phyloP scores from a whole-genome alignment of 2,113 vertebrate genomes.

The Baryphthengus martii region DNA sequence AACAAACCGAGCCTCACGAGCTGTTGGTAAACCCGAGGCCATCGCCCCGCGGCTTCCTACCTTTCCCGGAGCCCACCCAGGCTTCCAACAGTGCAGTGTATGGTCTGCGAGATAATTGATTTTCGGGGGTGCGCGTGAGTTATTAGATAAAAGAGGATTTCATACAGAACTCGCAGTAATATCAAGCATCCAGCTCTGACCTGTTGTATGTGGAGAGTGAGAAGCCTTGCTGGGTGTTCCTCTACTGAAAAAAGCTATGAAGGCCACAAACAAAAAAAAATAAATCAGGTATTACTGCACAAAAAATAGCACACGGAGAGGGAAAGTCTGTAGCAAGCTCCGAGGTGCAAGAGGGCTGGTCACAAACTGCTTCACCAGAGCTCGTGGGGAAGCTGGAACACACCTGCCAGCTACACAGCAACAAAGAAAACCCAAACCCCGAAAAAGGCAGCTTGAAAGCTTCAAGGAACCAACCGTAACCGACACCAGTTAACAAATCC shows the following conservation, averaged over 20 bases:
- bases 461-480: background rate
- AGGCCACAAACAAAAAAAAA: too few relatives aligned
- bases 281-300: too few relatives aligned
- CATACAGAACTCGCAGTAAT: accelerated
- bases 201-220: background rate
- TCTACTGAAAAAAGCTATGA: background rate
- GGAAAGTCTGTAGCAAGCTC: too few relatives aligned
- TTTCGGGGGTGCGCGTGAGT: accelerated
- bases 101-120: too few relatives aligned
- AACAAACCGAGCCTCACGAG: background rate
- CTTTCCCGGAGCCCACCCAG: background rate
- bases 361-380: background rate
- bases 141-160: background rate
- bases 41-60: accelerated
- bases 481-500: conserved; percentile 11
- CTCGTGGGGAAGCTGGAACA: background rate
- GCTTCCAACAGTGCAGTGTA: accelerated
- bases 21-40: background rate
- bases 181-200: background rate
- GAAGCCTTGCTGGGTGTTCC: background rate
- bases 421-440: too few relatives aligned
- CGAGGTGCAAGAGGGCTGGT: accelerated
- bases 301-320: too few relatives aligned
- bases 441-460: background rate
- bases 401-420: background rate